phyloP scores from a whole-genome alignment of 1,140 invertebrate genomes.

The Drosophila lacertosa region DNA sequence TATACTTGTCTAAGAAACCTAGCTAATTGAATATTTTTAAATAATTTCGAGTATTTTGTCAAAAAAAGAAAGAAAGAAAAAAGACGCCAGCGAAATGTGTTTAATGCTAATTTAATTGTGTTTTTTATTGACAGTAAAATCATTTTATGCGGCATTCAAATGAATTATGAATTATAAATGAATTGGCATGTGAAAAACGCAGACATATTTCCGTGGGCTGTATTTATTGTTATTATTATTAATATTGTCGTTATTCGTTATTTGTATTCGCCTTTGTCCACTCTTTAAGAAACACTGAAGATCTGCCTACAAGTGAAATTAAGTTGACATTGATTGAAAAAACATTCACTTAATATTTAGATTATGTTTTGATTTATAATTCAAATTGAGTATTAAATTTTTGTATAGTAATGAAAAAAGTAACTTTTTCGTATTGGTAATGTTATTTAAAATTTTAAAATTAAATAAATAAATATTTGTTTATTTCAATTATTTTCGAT shows the following conservation, averaged over 20 bases:
- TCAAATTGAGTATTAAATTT: too few relatives aligned
- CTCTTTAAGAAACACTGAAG: background rate
- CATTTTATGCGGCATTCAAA: conserved; percentile 72
- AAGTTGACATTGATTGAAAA: background rate
- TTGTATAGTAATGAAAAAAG: too few relatives aligned
- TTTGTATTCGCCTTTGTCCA: background rate
- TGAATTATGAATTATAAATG: conserved; percentile 83
- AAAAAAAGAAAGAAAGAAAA: conserved; percentile 19
- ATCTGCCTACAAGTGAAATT: background rate
- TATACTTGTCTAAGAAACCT: background rate
- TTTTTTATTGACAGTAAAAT: conserved; percentile 83
- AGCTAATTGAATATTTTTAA: conserved; percentile 54
- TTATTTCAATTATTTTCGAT: too few relatives aligned
- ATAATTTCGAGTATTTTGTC: conserved; percentile 46
- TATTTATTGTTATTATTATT: background rate
- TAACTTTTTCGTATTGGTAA: too few relatives aligned
- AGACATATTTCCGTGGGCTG: conserved; percentile 21
- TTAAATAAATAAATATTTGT: too few relatives aligned
- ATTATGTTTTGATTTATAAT: too few relatives aligned
- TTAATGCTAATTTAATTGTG: conserved; percentile 82
- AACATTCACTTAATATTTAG: too few relatives aligned
- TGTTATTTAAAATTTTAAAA: too few relatives aligned
- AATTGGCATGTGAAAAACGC: conserved; percentile 49
- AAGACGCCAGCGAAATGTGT: conserved; percentile 58
- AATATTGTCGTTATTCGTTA: background rate